Evolutionary conservation across 1,140 invertebrate genomes (phyloP).

Genomic region (Drosophila nasuta): DNA sequence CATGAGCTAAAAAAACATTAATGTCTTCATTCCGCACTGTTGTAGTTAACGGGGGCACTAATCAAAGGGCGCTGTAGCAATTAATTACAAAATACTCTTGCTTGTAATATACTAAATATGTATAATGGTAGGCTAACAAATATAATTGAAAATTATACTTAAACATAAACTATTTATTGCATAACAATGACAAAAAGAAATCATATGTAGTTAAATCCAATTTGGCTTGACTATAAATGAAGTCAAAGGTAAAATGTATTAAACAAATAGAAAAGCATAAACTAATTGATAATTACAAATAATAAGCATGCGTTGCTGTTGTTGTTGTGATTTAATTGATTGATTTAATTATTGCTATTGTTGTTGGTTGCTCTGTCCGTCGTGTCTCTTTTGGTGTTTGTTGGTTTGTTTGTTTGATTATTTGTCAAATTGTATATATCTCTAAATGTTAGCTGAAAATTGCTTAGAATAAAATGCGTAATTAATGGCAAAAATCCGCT

Average conservation of each 20-base stretch:
- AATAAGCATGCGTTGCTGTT: slow-evolving; percentile 6
- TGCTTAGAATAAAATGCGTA: slow-evolving; percentile 74
- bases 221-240: slow-evolving; percentile 38
- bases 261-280: slow-evolving; percentile 27
- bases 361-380: slow-evolving; percentile 18
- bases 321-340: neutral
- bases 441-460: slow-evolving; percentile 54
- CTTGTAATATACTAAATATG: slow-evolving; percentile 3
- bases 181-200: slow-evolving; percentile 54
- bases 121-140: slow-evolving; percentile 52
- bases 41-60: slow-evolving; percentile 55
- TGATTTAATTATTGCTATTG: slow-evolving; percentile 18
- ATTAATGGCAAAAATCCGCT: slow-evolving; percentile 76
- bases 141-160: slow-evolving; percentile 50
- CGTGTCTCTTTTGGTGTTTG: slow-evolving; percentile 55
- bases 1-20: slow-evolving; percentile 70
- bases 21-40: slow-evolving; percentile 69
- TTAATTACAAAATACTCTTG: slow-evolving; percentile 35
- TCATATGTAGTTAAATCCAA: slow-evolving; percentile 21
- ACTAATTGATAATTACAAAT: slow-evolving; percentile 19
- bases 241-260: slow-evolving; percentile 22
- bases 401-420: slow-evolving; percentile 33
- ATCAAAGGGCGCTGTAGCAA: slow-evolving; percentile 35
- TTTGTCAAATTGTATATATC: slow-evolving; percentile 45
- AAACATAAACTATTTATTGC: slow-evolving; percentile 26